phyloP scores from a whole-genome alignment of 1,140 invertebrate genomes.

The Triops longicaudatus region DNA sequence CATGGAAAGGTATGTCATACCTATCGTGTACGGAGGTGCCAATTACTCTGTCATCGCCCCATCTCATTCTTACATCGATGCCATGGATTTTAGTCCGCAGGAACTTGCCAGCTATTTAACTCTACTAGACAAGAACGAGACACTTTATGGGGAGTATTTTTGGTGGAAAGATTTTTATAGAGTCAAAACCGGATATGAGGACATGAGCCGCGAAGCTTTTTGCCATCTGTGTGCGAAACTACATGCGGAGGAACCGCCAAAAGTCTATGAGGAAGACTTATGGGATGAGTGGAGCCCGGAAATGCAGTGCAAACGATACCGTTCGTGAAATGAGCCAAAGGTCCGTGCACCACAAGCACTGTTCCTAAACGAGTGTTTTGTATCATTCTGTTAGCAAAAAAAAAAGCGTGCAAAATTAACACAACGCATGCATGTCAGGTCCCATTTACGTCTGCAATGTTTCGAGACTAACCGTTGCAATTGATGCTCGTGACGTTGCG shows the following conservation, averaged over 20 bases:
- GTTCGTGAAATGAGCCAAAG: neutral
- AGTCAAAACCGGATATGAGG: slow-evolving; percentile 22
- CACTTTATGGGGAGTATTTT: slow-evolving; percentile 43
- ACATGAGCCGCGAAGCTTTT: slow-evolving; percentile 16
- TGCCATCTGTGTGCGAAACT: slow-evolving; percentile 25
- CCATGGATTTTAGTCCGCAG: slow-evolving; percentile 42
- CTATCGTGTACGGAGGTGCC: slow-evolving; percentile 38
- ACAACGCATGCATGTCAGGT: no score
- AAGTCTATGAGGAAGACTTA: slow-evolving; percentile 5
- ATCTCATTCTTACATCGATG: slow-evolving; percentile 40
- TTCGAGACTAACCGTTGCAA: no score
- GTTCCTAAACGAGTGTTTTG: no score
- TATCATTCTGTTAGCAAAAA: no score
- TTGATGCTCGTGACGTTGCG: no score
- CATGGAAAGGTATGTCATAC: slow-evolving; percentile 36
- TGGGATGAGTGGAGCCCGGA: neutral
- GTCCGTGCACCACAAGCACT: no score
- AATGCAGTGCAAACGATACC: neutral
- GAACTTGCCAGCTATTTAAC: slow-evolving; percentile 41
- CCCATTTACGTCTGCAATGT: no score
- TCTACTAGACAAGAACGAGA: slow-evolving; percentile 39
- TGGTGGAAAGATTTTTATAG: slow-evolving; percentile 38
- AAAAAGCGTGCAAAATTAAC: no score
- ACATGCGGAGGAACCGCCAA: neutral
- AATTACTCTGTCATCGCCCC: slow-evolving; percentile 39